Base-by-base conservation (phyloP, 2,888 invertebrate genomes). In the Drosophila ezoana region DNA sequence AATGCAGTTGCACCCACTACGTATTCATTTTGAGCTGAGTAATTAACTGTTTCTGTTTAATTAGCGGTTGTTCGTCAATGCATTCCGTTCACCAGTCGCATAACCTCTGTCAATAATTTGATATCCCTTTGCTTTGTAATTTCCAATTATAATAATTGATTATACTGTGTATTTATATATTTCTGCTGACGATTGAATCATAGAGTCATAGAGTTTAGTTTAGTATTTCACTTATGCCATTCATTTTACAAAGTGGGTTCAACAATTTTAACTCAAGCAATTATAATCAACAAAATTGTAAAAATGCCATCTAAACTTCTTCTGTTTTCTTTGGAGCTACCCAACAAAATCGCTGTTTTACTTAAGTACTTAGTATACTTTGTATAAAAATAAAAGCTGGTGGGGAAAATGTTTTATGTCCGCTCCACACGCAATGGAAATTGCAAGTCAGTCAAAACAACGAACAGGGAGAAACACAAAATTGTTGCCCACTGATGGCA, bases 1-100 rank as follows among this genome's bases (percentile, higher is more conserved):
- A 8, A 8, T 8, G 8, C 62, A 33, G 40, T 40, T 23, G 38
- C 10, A 62, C 45, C 59, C 35, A 20, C 2, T 28, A 8, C 28
- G 35, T 20, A 44, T 11, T 44, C 20, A 44, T n/a, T 51, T 56
- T 45, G 37, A 28, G 8, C 23, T 40, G 60, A 51, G 67, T 77
- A 76, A 86, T 86, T 80, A 86, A 86, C 78, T 74, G 51, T 60
- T 64, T 68, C 67, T 65, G 54, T 76, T 72, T 72, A 71, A 79
- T 76, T 68, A 62, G 68, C 71, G 76, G 69, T 79, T 69, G 64
- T 59, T 66, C 54, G 32, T 59, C 47, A 60, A 47, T 47, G 60
- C 48, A 41, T 44, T 57, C 32, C 56, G 57, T 61, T 67, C 44
- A 47, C 60, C 61, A 70, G 45, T 70, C 41, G 57, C 8, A 8